A percentile compares a stretch with the other conserved stretches of the same genome.
phyloP scores from a whole-genome alignment of 2,888 invertebrate species.

The Hydropsyche betteni region DNA sequence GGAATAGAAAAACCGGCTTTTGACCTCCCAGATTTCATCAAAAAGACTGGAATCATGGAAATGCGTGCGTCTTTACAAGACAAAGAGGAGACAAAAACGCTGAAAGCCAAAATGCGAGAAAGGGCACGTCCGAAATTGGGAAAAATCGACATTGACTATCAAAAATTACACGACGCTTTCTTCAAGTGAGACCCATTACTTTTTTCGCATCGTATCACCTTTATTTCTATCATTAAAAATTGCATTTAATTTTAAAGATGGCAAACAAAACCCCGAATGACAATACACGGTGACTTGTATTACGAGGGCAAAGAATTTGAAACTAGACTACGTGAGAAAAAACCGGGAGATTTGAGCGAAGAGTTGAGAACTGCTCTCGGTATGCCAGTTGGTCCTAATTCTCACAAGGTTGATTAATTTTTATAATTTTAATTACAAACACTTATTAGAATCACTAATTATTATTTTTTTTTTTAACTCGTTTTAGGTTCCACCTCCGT shows the following conservation, averaged over 20 bases:
- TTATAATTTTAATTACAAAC: background rate
- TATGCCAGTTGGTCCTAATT: slow-evolving; percentile 97
- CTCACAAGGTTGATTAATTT: slow-evolving; percentile 75
- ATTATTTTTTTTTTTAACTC: background rate
- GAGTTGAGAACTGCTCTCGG: slow-evolving; percentile 96
- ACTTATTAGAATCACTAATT: background rate
- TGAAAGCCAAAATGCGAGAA: slow-evolving; percentile 98
- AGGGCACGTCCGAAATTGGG: slow-evolving; percentile 96
- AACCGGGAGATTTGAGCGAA: slow-evolving; percentile 96
- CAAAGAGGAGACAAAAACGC: slow-evolving; percentile 92
- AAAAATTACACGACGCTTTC: slow-evolving; percentile 98
- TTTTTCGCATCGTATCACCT: background rate
- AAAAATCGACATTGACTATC: slow-evolving; percentile 99
- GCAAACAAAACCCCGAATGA: slow-evolving; percentile 99
- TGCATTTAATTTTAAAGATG: slow-evolving; percentile 68
- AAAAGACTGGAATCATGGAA: slow-evolving; percentile 99
- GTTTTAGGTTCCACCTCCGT: slow-evolving; percentile 84
- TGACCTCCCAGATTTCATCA: slow-evolving; percentile 97
- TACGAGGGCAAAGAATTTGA: slow-evolving; percentile 99
- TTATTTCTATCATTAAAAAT: slow-evolving; percentile 3
- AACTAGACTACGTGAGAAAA: slow-evolving; percentile 96
- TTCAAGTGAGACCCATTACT: slow-evolving; percentile 73
- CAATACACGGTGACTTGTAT: slow-evolving; percentile 97
- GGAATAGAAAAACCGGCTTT: slow-evolving; percentile 99
- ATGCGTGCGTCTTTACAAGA: slow-evolving; percentile 98